Evolutionary conservation across 1,140 invertebrate genomes (phyloP).

Genomic region (Adoxophyes honmai): DNA sequence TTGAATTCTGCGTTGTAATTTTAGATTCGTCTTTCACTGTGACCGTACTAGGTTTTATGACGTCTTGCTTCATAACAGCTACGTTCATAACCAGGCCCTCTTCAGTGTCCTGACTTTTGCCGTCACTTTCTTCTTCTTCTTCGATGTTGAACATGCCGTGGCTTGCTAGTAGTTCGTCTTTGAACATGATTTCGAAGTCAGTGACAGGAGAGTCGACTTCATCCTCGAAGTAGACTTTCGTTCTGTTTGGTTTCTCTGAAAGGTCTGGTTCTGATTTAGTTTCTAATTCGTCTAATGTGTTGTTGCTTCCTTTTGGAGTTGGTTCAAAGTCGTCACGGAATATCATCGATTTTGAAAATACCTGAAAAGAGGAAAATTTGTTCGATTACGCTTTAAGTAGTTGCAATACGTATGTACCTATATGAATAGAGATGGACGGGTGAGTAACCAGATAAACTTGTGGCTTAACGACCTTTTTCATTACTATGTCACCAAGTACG

Average conservation of each 20-base stretch:
- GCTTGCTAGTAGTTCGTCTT: slow-evolving; percentile 64
- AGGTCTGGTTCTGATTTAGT: slow-evolving; percentile 68
- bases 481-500: no score
- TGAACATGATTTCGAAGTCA: slow-evolving; percentile 77
- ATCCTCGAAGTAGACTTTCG: slow-evolving; percentile 70
- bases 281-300: slow-evolving; percentile 57
- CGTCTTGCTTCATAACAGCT: slow-evolving; percentile 59
- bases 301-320: slow-evolving; percentile 49
- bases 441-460: no score
- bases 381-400: no score
- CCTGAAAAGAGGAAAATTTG: slow-evolving; percentile 45
- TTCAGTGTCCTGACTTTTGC: slow-evolving; percentile 55
- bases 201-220: slow-evolving; percentile 67
- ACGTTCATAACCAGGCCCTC: slow-evolving; percentile 66
- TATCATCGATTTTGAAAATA: slow-evolving; percentile 74
- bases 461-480: no score
- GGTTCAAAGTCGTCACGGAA: slow-evolving; percentile 71
- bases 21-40: slow-evolving; percentile 65
- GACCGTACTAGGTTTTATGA: slow-evolving; percentile 62
- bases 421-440: no score
- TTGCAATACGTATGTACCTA: no score
- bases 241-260: slow-evolving; percentile 60
- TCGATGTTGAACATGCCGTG: slow-evolving; percentile 73
- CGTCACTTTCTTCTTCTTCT: slow-evolving; percentile 69
- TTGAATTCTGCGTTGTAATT: slow-evolving; percentile 48